Evolutionary conservation across 2,888 invertebrate species (phyloP).

Genomic region (Ditula angustiorana): DNA sequence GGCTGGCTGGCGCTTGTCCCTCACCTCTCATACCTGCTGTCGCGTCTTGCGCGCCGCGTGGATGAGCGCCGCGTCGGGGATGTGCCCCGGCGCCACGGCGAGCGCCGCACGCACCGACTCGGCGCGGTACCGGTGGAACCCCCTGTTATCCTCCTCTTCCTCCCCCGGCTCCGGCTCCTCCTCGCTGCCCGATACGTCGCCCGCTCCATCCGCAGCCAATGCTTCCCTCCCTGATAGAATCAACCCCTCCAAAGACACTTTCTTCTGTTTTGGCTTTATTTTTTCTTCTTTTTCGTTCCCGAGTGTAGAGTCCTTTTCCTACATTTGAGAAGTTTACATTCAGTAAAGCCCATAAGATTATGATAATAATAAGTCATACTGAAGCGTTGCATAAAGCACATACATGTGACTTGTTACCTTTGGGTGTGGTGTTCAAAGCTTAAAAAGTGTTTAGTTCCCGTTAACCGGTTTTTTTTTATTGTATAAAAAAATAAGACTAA

Average conservation of each 20-base stretch:
- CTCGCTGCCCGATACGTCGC: slow-evolving; percentile 83
- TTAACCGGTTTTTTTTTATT: no score
- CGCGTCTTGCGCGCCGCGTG: slow-evolving; percentile 98
- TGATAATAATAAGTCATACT: no score
- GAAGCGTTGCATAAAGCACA: no score
- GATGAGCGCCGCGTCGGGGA: slow-evolving; percentile 99
- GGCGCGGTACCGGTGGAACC: slow-evolving; percentile 80
- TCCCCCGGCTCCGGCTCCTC: slow-evolving; percentile 83
- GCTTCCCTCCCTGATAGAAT: slow-evolving; percentile 94
- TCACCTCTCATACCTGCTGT: slow-evolving; percentile 93
- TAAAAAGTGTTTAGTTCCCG: no score
- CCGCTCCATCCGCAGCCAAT: slow-evolving; percentile 91
- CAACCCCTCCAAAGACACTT: slow-evolving; percentile 80
- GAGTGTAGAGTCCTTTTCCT: slow-evolving; percentile 55
- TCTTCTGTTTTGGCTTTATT: slow-evolving; percentile 65
- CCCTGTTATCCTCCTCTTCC: slow-evolving; percentile 71
- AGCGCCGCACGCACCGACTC: slow-evolving; percentile 92
- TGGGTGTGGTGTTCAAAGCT: no score
- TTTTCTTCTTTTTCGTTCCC: slow-evolving; percentile 52
- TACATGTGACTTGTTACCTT: no score
- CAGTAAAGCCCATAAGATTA: not conserved
- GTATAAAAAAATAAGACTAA: no score
- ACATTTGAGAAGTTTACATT: slow-evolving; percentile 44
- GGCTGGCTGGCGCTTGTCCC: slow-evolving; percentile 87
- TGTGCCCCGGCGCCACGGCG: slow-evolving; percentile 91